Conservation (phyloP, 2,797 vertebrate species). For the Geotrypetes seraphini region DNA sequence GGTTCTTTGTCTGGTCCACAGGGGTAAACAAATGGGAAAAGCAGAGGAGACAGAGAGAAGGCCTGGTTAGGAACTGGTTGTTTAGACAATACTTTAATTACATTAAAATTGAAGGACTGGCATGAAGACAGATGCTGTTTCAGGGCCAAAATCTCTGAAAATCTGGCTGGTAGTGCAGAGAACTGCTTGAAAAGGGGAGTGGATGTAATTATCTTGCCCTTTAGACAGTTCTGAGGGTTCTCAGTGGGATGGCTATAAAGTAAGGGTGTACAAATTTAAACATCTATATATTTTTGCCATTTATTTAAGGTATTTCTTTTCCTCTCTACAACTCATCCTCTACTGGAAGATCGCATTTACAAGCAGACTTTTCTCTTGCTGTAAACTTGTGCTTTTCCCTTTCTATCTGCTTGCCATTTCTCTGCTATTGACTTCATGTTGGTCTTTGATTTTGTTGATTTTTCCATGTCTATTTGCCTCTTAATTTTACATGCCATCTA, state of each 20-base stretch:
- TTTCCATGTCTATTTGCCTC: too few relatives aligned
- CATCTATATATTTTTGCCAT: conserved; percentile 12
- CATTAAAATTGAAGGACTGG: conserved; percentile 20
- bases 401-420: too few relatives aligned
- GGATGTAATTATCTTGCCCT: conserved; percentile 9
- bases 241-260: conserved; percentile 20
- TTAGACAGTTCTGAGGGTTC: conserved; percentile 15
- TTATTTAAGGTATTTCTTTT: neutral
- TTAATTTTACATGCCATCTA: too few relatives aligned
- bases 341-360: too few relatives aligned
- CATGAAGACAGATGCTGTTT: conserved; percentile 11
- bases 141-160: conserved; percentile 17
- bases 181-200: conserved; percentile 19
- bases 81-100: conserved; percentile 30
- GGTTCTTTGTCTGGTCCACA: conserved; percentile 8
- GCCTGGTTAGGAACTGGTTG: conserved; percentile 17
- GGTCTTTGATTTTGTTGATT: too few relatives aligned
- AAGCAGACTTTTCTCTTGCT: too few relatives aligned
- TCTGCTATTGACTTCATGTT: too few relatives aligned
- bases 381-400: too few relatives aligned
- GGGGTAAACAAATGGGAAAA: conserved; percentile 22
- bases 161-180: conserved; percentile 11
- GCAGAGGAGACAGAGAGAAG: too few relatives aligned
- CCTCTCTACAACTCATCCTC: too few relatives aligned
- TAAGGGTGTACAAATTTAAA: conserved; percentile 20